A percentile compares a stretch with the other conserved stretches of the same genome.
phyloP scores from a whole-genome alignment of 2,888 invertebrate species.

The Ectemnius cavifrons region DNA sequence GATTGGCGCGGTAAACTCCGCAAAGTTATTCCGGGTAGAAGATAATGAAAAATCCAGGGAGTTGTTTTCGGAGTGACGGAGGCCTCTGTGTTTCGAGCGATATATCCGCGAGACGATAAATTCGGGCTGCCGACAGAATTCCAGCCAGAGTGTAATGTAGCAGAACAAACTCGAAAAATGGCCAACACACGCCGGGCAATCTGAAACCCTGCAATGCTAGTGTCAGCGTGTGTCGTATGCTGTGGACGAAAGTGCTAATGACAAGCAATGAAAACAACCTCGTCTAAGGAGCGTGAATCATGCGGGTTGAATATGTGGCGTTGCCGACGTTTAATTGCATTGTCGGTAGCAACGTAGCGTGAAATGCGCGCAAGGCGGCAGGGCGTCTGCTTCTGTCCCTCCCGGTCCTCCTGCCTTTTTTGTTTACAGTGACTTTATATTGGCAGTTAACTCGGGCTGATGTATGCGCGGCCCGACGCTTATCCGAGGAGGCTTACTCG shows the following conservation, averaged over 20 bases:
- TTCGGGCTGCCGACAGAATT: slow-evolving; percentile 20
- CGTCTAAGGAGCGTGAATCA: slow-evolving; percentile 47
- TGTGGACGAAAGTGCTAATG: slow-evolving; percentile 50
- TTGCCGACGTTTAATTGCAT: slow-evolving; percentile 48
- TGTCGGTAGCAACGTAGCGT: slow-evolving; percentile 20
- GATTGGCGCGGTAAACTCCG: background rate
- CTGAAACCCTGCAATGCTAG: slow-evolving; percentile 1
- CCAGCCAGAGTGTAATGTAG: slow-evolving; percentile 46
- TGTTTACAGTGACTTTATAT: slow-evolving; percentile 52
- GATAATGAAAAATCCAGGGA: slow-evolving; percentile 1
- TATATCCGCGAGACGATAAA: slow-evolving; percentile 28
- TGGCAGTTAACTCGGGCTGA: slow-evolving; percentile 58
- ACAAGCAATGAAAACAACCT: slow-evolving; percentile 46
- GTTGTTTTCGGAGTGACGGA: background rate
- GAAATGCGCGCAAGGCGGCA: slow-evolving; percentile 12
- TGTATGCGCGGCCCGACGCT: slow-evolving; percentile 49
- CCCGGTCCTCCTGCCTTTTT: slow-evolving; percentile 23
- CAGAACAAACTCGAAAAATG: slow-evolving; percentile 54
- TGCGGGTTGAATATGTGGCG: slow-evolving; percentile 26
- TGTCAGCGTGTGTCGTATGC: slow-evolving; percentile 7
- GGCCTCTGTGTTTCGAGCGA: slow-evolving; percentile 10
- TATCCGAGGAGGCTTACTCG: slow-evolving; percentile 40
- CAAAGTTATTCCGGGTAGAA: slow-evolving; percentile 5
- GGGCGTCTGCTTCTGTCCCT: slow-evolving; percentile 16
- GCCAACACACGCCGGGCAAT: slow-evolving; percentile 32